These are phyloP conservation scores for Dicyrtoma fusca DNA, from an alignment of 2,888 invertebrate genomes.

Conservation along the genomic window DNA sequence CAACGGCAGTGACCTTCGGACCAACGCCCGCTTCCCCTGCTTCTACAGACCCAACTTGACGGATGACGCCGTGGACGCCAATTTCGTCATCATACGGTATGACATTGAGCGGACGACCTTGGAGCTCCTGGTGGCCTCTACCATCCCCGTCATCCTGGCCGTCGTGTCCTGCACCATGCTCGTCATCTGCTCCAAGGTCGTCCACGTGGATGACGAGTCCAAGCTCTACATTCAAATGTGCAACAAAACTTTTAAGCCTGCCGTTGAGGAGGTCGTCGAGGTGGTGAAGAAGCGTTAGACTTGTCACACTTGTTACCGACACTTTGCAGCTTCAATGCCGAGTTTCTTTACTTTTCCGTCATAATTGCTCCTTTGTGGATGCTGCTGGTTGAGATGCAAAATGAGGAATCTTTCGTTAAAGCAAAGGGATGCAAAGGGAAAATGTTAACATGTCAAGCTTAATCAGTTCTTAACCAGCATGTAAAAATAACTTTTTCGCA, in stretches of 20 bases:
- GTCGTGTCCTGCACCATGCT: constrained; percentile 82
- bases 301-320: too few relatives aligned
- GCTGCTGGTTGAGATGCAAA: too few relatives aligned
- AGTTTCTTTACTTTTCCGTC: too few relatives aligned
- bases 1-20: constrained; percentile 86
- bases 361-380: too few relatives aligned
- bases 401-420: too few relatives aligned
- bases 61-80: constrained; percentile 60
- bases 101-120: constrained; percentile 62
- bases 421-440: too few relatives aligned
- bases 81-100: constrained; percentile 78
- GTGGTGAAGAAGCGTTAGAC: too few relatives aligned
- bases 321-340: too few relatives aligned
- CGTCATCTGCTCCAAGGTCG: constrained; percentile 79
- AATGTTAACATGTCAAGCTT: too few relatives aligned
- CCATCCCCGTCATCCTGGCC: constrained; percentile 78
- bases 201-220: constrained; percentile 80
- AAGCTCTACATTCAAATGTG: constrained; percentile 88
- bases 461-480: too few relatives aligned
- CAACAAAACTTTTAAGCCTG: constrained; percentile 29
- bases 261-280: neutral
- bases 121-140: constrained; percentile 78
- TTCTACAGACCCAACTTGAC: constrained; percentile 72
- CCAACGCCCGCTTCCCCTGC: constrained; percentile 84
- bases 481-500: too few relatives aligned